phyloP scores from a whole-genome alignment of 1,140 invertebrate species.

The Drosophila kanapiae region DNA sequence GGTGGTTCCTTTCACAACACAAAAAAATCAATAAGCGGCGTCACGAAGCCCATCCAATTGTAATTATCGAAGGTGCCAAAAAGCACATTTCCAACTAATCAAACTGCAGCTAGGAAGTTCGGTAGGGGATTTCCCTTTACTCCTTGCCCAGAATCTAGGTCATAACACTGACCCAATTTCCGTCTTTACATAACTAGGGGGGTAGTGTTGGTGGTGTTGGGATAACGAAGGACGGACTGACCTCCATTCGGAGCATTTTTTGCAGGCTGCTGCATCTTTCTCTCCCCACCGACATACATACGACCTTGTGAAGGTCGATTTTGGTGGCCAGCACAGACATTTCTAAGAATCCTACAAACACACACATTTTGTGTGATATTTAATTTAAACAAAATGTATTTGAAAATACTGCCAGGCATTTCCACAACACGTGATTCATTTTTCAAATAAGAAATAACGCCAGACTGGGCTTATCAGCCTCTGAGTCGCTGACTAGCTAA shows the following conservation, averaged over 20 bases:
- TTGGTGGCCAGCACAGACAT: conserved; percentile 5
- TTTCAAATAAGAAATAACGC: background rate
- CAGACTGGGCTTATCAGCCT: conserved; percentile 38
- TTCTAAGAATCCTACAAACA: conserved; percentile 23
- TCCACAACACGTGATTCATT: conserved; percentile 46
- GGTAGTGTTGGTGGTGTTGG: too few relatives aligned
- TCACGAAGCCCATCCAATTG: conserved; percentile 55
- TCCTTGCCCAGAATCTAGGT: conserved; percentile 51
- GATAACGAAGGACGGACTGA: conserved; percentile 18
- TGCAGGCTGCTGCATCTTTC: conserved; percentile 49
- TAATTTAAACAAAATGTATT: conserved; percentile 1
- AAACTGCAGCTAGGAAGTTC: conserved; percentile 26
- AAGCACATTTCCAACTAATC: conserved; percentile 50
- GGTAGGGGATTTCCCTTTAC: background rate
- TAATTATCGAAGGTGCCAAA: conserved; percentile 55
- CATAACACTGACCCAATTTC: conserved; percentile 80
- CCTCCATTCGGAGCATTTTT: conserved; percentile 41
- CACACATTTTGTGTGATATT: background rate
- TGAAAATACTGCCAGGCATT: conserved; percentile 9
- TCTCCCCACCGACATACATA: background rate
- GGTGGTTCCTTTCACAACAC: background rate
- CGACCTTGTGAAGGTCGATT: conserved; percentile 76
- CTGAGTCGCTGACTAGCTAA: conserved; percentile 16
- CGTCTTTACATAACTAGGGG: conserved; percentile 49
- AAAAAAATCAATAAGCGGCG: conserved; percentile 52